Evolutionary conservation across 2,888 invertebrate genomes (phyloP), one percentile per base, ranked within the genome.

Genomic region (Sphaerolaimus hirsutus): DNA sequence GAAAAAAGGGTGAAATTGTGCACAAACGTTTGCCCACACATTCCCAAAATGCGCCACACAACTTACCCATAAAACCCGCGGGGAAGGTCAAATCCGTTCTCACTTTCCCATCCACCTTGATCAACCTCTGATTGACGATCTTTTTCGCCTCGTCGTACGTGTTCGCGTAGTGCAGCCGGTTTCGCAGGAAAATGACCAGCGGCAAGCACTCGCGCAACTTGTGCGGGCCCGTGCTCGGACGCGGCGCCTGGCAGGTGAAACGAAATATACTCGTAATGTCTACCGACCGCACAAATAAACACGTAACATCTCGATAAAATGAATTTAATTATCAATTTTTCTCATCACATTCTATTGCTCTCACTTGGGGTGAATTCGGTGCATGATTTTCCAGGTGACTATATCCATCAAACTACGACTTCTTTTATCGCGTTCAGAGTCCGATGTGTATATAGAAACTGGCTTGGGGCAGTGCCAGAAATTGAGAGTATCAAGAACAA

Each of bases 61-160:
- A 68, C 78, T 74, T 65, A 91, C 93, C 97, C 97, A 97, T 97
- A 66, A 87, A 93, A 49, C 97, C 97, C 63, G 91, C 79, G 46
- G 97, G 97, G 68, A 80, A 99, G 58, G 84, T 91, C 50, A 82
- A 79, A 63, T 97, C 97, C 24, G 91, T 97, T 59, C 97, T 76
- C 46, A 97, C 81, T 74, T 87, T 87, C 53, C 86, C 87, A 64
- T 93, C 91, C 51, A 93, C 84, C 70, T 89, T 91, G 64, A 99
- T 84, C 49, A 91, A 73, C 49, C 97, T 76, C 71, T 97, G 93
- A 78, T 84, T 91, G 44, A 91, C 81, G 62, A 97, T 97, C 70
- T 91, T 93, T 51, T 81, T 83, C 26, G 89, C 91, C 71, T 97
- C 97, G 58, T 79, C 77, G 56, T 83, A 84, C 50, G 87, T 93